Evolutionary conservation across 2,888 invertebrate species (phyloP).

Genomic region (Heliconius ethilla): DNA sequence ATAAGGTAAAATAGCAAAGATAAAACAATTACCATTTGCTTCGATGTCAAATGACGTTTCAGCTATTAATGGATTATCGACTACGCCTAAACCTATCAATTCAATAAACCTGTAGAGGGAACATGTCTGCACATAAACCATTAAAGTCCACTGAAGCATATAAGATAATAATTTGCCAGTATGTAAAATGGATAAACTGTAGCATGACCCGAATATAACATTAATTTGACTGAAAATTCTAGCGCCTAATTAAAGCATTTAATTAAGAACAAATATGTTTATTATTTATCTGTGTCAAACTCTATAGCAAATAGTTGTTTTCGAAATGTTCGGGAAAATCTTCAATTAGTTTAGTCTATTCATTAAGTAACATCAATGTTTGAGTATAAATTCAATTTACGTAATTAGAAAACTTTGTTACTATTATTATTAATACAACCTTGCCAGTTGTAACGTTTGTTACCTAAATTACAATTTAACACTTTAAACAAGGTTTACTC

Average conservation of each 20-base stretch:
- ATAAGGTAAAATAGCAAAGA: background rate
- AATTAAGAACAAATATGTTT: background rate
- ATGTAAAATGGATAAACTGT: background rate
- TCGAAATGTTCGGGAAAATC: background rate
- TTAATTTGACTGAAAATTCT: background rate
- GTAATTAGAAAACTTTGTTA: conserved; percentile 14
- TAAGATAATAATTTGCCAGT: background rate
- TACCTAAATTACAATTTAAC: conserved; percentile 8
- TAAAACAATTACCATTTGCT: conserved; percentile 11
- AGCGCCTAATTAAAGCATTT: background rate
- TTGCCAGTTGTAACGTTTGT: background rate
- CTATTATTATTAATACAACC: conserved; percentile 17
- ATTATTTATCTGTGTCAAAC: background rate
- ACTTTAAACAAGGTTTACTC: background rate
- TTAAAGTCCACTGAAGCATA: conserved; percentile 1
- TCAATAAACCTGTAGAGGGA: conserved; percentile 4
- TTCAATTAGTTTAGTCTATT: conserved; percentile 8
- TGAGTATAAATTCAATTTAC: conserved; percentile 14
- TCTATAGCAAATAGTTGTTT: background rate
- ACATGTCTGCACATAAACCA: background rate
- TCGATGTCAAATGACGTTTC: conserved; percentile 2
- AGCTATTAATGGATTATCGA: conserved; percentile 8
- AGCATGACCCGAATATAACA: background rate
- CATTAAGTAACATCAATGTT: conserved; percentile 19
- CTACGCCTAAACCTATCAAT: background rate